phyloP scores from a whole-genome alignment of 2,797 vertebrate species.

The Margarornis squamiger region DNA sequence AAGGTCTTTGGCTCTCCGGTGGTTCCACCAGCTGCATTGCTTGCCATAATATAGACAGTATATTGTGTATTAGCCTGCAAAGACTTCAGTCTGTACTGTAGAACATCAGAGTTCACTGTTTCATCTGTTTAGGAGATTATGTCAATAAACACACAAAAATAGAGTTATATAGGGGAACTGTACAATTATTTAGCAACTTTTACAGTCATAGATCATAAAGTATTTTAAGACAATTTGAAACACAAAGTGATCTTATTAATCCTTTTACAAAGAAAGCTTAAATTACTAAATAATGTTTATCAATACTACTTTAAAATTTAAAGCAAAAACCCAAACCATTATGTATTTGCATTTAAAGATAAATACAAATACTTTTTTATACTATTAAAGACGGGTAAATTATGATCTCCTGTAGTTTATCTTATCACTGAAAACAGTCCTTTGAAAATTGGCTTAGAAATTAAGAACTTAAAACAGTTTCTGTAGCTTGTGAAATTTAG shows the following conservation, averaged over 20 bases:
- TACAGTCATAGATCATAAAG: background rate
- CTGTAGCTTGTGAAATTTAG: background rate
- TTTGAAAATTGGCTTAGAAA: background rate
- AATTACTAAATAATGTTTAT: background rate
- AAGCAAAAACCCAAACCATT: background rate
- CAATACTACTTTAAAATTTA: background rate
- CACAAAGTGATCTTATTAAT: background rate
- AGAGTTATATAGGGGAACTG: background rate
- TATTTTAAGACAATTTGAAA: background rate
- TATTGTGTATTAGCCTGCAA: slow-evolving; percentile 70
- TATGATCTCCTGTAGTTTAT: background rate
- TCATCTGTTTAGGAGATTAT: slow-evolving; percentile 43
- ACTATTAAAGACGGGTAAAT: background rate
- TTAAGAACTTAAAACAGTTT: background rate
- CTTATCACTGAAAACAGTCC: background rate
- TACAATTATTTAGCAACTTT: background rate
- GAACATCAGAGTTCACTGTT: slow-evolving; percentile 59
- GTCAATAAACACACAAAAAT: background rate
- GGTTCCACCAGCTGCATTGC: slow-evolving; percentile 63
- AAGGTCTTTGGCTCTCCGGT: slow-evolving; percentile 57
- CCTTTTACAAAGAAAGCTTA: background rate
- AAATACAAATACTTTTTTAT: background rate
- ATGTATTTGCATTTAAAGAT: background rate
- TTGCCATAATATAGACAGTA: slow-evolving; percentile 69
- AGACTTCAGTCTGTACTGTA: slow-evolving; percentile 59